Evolutionary conservation across 2,113 vertebrate species (phyloP).

Genomic region (Lathamus discolor): DNA sequence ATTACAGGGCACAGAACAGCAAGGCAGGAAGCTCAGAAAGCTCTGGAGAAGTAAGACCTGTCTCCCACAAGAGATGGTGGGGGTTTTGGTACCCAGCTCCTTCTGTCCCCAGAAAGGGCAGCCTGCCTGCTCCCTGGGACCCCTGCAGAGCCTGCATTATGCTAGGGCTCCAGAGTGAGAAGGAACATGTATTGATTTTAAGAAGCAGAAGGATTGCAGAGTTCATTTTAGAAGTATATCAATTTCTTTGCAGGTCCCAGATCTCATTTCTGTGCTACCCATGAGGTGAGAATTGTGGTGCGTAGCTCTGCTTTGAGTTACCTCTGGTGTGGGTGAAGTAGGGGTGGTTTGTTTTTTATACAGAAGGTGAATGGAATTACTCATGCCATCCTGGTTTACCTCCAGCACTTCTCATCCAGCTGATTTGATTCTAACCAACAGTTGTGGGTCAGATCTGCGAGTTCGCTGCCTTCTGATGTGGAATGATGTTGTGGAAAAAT

Average conservation of each 20-base stretch:
- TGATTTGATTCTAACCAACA: constrained; percentile 1
- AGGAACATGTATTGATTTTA: background rate
- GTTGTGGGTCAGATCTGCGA: background rate
- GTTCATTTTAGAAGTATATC: background rate
- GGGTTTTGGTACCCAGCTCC: background rate
- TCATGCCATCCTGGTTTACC: background rate
- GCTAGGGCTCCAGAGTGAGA: background rate
- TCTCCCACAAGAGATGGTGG: background rate
- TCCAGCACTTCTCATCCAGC: background rate
- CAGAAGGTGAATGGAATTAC: background rate
- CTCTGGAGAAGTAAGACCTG: background rate
- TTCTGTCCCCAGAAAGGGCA: background rate
- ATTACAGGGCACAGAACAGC: background rate
- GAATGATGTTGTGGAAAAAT: background rate
- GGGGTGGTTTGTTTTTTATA: background rate
- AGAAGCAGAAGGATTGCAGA: background rate
- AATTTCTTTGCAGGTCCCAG: background rate
- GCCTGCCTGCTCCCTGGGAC: background rate
- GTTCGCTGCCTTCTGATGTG: background rate
- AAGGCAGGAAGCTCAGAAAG: background rate
- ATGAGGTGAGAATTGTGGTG: background rate
- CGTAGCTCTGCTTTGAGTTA: background rate
- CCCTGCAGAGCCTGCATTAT: background rate
- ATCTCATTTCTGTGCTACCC: background rate
- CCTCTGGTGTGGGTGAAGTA: background rate